Evolutionary conservation across 2,888 invertebrate genomes (phyloP), one percentile per base, ranked within the genome.

Genomic region (Tuta absoluta): DNA sequence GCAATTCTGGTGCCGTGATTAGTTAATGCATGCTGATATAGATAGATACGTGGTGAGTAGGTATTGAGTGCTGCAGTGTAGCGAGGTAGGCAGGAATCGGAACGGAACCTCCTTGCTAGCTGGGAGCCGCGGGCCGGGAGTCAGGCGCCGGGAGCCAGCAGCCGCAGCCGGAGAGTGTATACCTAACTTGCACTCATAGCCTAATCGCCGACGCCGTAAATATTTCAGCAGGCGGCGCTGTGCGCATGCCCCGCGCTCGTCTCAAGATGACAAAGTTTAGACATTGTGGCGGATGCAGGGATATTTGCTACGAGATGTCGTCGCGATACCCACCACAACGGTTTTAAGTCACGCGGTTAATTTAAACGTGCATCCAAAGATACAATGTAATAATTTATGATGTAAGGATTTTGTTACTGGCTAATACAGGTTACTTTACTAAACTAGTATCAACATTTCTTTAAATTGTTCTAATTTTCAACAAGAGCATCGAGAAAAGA

Each of bases 151-250:
- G 51, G 19, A 17, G 49, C 49, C 5, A 11, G 21, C 8, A 17
- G 49, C 24, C 24, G 14, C 53, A 23, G 28, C 33, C 56, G 33
- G 56, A n/a, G 56, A 24, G 45, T 60, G 33, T 57, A 61, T 63
- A 62, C 51, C 59, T 62, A 62, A 58, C 59, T 62, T 66, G 66
- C 66, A 64, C 51, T 66, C 66, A 53, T 62, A 60, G 63, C 64
- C 63, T 67, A 67, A 67, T 67, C 63, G 67, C 57, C 65, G 65
- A 49, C 62, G 48, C 17, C 14, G 45, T 67, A 62, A 67, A 67
- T 66, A 63, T 65, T 65, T 63, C 33, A 65, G 19, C 51, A 45
- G 62, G 33, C 23, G 23, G 14, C 51, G 41, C 37, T 41, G 38
- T 63, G 63, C 66, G 66, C 66, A 66, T 66, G 66, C 63, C 19